Percentiles rank a stretch among this genome's conserved stretches.
Evolutionary conservation across 2,797 vertebrate species (phyloP).

Genomic region (Knipowitschia caucasica): DNA sequence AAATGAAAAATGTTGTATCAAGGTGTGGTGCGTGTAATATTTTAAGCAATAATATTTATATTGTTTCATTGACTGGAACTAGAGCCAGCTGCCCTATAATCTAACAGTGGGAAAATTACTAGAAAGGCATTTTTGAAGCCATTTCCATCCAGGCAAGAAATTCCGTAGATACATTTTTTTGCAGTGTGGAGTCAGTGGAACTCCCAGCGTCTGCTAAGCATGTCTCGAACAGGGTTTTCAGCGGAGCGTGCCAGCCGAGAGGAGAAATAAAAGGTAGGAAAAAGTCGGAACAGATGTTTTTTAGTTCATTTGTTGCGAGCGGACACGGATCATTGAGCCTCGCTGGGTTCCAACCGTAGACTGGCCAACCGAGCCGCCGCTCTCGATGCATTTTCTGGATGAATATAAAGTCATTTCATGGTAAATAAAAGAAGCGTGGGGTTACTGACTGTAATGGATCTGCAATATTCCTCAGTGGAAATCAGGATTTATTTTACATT

Average conservation of each 20-base stretch:
- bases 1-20: conserved; percentile 68
- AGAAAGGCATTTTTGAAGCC: no score
- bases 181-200: conserved; percentile 44
- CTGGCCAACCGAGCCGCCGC: neutral
- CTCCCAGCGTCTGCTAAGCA: conserved; percentile 55
- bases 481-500: neutral
- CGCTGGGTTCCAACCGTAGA: neutral
- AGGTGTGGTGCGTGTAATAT: no score
- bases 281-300: conserved; percentile 38
- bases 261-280: conserved; percentile 19
- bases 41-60: no score
- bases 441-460: neutral
- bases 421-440: conserved; percentile 1
- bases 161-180: neutral
- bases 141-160: no score
- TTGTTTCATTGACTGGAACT: no score
- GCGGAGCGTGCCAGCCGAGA: conserved; percentile 50
- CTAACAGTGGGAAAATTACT: no score
- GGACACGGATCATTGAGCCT: conserved; percentile 17
- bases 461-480: neutral
- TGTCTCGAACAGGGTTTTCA: conserved; percentile 58
- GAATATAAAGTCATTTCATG: neutral
- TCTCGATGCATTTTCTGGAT: neutral
- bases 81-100: no score
- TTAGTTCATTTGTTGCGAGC: conserved; percentile 47